Conservation (phyloP, 1,140 invertebrate genomes). For the Apis dorsata region DNA sequence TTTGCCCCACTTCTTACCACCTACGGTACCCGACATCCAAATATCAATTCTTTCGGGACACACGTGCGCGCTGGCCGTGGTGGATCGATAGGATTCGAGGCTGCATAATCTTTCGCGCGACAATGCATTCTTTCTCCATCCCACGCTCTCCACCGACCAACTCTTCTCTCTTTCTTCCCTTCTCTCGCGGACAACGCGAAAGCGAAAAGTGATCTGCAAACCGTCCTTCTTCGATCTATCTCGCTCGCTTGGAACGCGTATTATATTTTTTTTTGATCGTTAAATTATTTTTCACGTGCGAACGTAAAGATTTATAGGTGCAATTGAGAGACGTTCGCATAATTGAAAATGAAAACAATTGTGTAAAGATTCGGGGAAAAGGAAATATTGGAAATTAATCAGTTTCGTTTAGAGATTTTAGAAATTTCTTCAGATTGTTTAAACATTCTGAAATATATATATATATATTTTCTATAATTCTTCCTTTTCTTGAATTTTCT, state of each 20-base stretch:
- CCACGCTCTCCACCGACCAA: slow-evolving; percentile 16
- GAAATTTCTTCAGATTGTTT: no score
- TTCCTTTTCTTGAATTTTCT: no score
- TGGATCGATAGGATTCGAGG: slow-evolving; percentile 37
- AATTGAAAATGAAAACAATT: no score
- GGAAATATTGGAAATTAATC: no score
- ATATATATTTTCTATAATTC: no score
- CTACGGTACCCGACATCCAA: slow-evolving; percentile 42
- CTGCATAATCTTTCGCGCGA: slow-evolving; percentile 46
- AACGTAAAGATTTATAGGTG: no score
- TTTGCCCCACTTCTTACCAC: slow-evolving; percentile 54
- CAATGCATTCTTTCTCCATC: slow-evolving; percentile 40
- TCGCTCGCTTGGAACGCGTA: background rate
- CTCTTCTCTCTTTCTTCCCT: no score
- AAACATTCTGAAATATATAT: no score
- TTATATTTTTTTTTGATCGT: background rate
- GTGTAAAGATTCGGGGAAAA: no score
- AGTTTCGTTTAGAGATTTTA: no score
- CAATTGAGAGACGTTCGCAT: no score
- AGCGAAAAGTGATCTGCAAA: background rate
- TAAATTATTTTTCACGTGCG: no score
- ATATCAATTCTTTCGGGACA: slow-evolving; percentile 54
- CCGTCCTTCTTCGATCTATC: background rate
- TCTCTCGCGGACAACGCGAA: background rate
- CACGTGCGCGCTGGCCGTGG: background rate